Percentiles rank a stretch among this genome's conserved stretches.
Conservation (phyloP, 1,140 invertebrate genomes). For the Melipona quadrifasciata region DNA sequence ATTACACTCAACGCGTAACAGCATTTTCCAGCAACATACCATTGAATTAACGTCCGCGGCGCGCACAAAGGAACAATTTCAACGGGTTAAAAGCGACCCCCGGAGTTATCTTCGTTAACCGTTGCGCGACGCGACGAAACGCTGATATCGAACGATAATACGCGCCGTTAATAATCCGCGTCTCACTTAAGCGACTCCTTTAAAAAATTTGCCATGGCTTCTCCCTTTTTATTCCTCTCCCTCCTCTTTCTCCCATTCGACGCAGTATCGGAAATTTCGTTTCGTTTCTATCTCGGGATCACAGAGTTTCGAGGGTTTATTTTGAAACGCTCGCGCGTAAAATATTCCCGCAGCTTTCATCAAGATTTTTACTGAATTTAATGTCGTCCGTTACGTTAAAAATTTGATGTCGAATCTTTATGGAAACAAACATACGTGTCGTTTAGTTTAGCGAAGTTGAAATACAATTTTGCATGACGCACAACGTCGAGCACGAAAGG, state of each 20-base stretch:
- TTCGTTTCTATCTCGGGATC: not conserved
- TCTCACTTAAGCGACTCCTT: not conserved
- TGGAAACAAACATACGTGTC: no score
- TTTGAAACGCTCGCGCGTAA: not conserved
- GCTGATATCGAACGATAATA: not conserved
- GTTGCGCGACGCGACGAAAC: not conserved
- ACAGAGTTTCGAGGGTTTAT: not conserved
- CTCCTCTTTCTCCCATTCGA: not conserved
- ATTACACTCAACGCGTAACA: slow-evolving; percentile 13
- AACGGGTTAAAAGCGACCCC: slow-evolving; percentile 18
- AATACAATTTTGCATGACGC: no score
- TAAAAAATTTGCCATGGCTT: not conserved
- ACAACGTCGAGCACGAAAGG: no score
- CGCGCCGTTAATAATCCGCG: slow-evolving; percentile 17
- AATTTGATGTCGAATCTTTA: no score
- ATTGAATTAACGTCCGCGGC: slow-evolving; percentile 5
- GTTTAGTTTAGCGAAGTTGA: no score
- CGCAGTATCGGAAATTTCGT: not conserved
- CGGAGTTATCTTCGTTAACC: not conserved
- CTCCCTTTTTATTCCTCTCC: not conserved
- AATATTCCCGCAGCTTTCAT: not conserved
- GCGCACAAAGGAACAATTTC: slow-evolving; percentile 26
- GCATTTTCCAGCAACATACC: slow-evolving; percentile 5
- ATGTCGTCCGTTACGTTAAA: no score
- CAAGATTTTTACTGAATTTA: no score